phyloP scores from a whole-genome alignment of 1,140 invertebrate species.

The Penaeus vannamei region DNA sequence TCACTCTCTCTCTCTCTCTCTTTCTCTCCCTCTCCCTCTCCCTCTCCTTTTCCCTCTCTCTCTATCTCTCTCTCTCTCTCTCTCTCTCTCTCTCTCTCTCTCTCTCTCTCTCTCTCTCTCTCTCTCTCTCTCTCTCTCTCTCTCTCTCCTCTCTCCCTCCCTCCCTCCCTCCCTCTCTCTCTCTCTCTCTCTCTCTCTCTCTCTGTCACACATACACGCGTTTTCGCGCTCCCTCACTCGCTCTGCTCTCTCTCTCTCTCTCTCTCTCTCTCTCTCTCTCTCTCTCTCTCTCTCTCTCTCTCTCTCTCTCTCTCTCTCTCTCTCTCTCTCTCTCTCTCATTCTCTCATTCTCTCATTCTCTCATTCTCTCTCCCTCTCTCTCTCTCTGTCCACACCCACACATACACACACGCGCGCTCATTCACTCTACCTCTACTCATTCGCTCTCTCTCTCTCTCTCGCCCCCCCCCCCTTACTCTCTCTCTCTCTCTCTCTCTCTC shows the following conservation, averaged over 20 bases:
- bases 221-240: not conserved
- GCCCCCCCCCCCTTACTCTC: not conserved
- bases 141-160: not conserved
- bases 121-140: not conserved
- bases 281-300: not conserved
- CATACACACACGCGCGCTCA: too few relatives aligned
- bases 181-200: conserved; percentile 11
- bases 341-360: not conserved
- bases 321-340: not conserved
- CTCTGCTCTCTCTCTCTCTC: conserved; percentile 1
- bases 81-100: not conserved
- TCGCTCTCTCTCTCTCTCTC: not conserved
- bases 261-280: conserved; percentile 4
- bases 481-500: not conserved
- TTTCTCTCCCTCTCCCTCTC: not conserved
- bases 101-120: too few relatives aligned
- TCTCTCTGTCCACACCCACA: too few relatives aligned
- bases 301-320: not conserved
- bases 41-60: not conserved
- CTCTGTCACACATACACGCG: too few relatives aligned
- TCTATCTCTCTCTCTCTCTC: not conserved
- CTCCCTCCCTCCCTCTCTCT: not conserved
- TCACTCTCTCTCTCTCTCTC: not conserved
- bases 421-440: too few relatives aligned
- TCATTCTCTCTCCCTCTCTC: not conserved